Base-by-base conservation (phyloP, 2,113 vertebrate genomes). In the Pteropus alecto region DNA sequence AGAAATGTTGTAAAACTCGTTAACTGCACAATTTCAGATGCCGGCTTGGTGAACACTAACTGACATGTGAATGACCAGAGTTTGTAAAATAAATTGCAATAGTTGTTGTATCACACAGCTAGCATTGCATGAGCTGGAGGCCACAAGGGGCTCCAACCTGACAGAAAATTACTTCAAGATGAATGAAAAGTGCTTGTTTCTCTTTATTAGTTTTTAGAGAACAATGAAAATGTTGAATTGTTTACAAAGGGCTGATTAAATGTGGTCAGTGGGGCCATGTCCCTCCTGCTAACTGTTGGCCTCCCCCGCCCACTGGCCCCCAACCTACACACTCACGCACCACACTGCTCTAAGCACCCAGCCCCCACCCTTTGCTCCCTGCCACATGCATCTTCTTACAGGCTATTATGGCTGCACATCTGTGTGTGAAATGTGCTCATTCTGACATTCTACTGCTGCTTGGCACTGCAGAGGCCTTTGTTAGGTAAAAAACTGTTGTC, bases 351-450 rank as follows among this genome's bases (percentile, higher is more conserved):
- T 76, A 14, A 14, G 92, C 97, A 87, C 94, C 98, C 98, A 92
- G 96, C 98, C 98, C 97, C 98, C 96, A 93, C 33, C 67, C 95
- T 92, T 54, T 19, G 56, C 96, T 95, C 95, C 97, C 97, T 91
- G 98, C 98, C 98, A 98, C 98, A 99, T 98, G 98, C 98, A 97
- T 99, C 98, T 99, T 99, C 98, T 99, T 98, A 99, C 97, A 98
- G 98, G 99, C 99, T 98, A 99, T 98, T 97, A 98, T 98, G 99
- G 99, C 99, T 99, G 99, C 99, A 99, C 99, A 99, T 99, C 99
- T 99, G 99, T 99, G 99, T 99, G 99, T 99, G 99, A 99, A 99
- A 99, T 99, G 99, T 99, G 99, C 99, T 99, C 99, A 98, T 99
- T 99, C 99, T 99, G 99, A 99, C 99, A 99, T 99, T 99, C 99